A percentile compares a stretch with the other conserved stretches of the same genome.
Conservation (phyloP, 2,113 vertebrate species). For the Grantiella picta region DNA sequence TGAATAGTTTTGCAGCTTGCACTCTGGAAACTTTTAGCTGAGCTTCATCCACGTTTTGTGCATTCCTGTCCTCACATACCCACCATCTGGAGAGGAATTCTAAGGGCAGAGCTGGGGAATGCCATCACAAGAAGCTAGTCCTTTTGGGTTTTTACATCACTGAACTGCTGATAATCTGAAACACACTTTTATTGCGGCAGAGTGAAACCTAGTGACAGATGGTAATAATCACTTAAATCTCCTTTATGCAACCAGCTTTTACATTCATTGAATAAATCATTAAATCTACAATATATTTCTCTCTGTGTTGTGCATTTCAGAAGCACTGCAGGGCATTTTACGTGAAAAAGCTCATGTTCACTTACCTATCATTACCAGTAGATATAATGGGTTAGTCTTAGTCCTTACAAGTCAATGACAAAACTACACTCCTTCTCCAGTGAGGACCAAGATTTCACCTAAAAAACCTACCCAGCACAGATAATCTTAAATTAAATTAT, state of each 20-base stretch:
- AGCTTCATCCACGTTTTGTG: not conserved
- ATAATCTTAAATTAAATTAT: not conserved
- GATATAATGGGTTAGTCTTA: not conserved
- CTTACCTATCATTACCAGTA: not conserved
- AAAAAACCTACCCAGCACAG: not conserved
- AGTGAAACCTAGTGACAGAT: conserved; percentile 58
- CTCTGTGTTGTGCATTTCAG: not conserved
- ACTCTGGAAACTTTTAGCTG: not conserved
- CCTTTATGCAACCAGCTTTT: conserved; percentile 48
- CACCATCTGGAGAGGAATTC: not conserved
- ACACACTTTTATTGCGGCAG: conserved; percentile 27
- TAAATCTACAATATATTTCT: not conserved
- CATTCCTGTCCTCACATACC: not conserved
- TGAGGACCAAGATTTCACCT: not conserved
- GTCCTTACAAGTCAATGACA: not conserved
- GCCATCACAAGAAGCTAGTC: not conserved
- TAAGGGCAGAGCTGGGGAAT: not conserved
- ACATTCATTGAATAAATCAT: conserved; percentile 33
- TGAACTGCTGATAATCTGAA: conserved; percentile 30
- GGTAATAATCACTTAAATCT: conserved; percentile 53
- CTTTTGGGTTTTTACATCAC: not conserved
- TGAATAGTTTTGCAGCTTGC: not conserved
- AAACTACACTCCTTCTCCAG: not conserved
- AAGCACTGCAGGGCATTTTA: not conserved
- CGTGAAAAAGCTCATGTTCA: not conserved